Conservation (phyloP, 1,140 invertebrate species). For the Calephelis nemesis region DNA sequence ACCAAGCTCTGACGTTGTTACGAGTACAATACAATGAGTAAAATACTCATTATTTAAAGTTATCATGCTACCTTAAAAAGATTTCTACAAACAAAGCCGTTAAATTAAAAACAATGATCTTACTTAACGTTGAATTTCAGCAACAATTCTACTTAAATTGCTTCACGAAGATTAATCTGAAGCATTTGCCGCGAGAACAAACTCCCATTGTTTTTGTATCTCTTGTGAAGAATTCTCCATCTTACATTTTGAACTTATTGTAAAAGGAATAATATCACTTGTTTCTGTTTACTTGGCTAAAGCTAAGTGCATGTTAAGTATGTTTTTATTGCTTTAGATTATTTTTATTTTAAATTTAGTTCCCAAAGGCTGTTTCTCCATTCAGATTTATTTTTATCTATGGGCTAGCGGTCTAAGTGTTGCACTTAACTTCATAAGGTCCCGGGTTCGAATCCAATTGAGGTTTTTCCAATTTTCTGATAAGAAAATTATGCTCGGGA, state of each 20-base stretch:
- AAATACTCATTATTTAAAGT: background rate
- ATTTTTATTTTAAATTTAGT: too few species aligned
- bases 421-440: too few species aligned
- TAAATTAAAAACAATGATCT: background rate
- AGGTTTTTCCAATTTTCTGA: too few species aligned
- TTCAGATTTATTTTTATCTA: too few species aligned
- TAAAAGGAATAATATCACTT: background rate
- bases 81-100: background rate
- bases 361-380: too few species aligned
- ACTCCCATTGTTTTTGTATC: slow-evolving; percentile 4
- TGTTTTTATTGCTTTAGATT: background rate
- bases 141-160: slow-evolving; percentile 6
- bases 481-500: too few species aligned
- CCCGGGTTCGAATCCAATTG: too few species aligned
- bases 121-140: background rate
- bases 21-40: too few species aligned
- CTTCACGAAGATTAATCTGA: slow-evolving; percentile 10
- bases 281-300: background rate
- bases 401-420: too few species aligned
- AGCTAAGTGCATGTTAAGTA: slow-evolving; percentile 2
- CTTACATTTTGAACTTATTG: slow-evolving; percentile 5
- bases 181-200: slow-evolving; percentile 8
- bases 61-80: background rate
- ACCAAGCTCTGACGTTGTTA: too few species aligned
- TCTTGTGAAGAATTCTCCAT: slow-evolving; percentile 4